Base-by-base conservation (phyloP, 2,797 vertebrate species). In the Xyrichtys novacula region DNA sequence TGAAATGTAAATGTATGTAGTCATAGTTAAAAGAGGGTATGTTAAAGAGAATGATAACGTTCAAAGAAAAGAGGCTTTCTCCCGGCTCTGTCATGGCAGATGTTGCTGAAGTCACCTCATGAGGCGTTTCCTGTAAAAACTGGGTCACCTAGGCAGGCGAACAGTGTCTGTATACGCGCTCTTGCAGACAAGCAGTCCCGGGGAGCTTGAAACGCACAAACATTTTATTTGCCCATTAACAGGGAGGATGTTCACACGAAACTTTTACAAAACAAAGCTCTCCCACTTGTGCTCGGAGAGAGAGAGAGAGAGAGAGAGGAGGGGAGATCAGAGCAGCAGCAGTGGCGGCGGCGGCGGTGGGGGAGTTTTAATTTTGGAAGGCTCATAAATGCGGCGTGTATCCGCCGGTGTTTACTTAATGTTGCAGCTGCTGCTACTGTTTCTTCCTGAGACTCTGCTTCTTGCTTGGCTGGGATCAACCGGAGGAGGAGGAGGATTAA, bases 221-320 rank as follows among this genome's bases (percentile, higher is more conserved):
- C 78, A 68, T 73, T 85, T 86, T 76, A 86, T 85, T 82, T 71
- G 52, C 55, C 74, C 65, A 81, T 86, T 83, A 86, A 85, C 32
- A 2, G 47, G 40, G 60, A 83, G 59, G 48, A 76, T 84, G 87
- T 78, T 80, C 63, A 65, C 69, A 81, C 65, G 71, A 88, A 84
- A 75, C 58, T 67, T 75, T 63, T 20, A 78, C 69, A 74, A 60
- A 87, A 79, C 76, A 69, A 52, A 20, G 2, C 22, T 57, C 57
- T 66, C 59, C 77, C 71, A 66, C 46, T 69, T 46, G 59, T 82
- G 65, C 59, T 68, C 4, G 22, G 12, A 65, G 42, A 61, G 65
- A 74, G 65, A 64, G 57, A 6, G 3, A n/a, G n/a, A n/a, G n/a
- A n/a, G 65, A 46, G 61, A 62, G 63, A 52, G 59, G 66, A 43